Evolutionary conservation across 1,140 invertebrate genomes (phyloP).

Genomic region (Diachasma alloeum): DNA sequence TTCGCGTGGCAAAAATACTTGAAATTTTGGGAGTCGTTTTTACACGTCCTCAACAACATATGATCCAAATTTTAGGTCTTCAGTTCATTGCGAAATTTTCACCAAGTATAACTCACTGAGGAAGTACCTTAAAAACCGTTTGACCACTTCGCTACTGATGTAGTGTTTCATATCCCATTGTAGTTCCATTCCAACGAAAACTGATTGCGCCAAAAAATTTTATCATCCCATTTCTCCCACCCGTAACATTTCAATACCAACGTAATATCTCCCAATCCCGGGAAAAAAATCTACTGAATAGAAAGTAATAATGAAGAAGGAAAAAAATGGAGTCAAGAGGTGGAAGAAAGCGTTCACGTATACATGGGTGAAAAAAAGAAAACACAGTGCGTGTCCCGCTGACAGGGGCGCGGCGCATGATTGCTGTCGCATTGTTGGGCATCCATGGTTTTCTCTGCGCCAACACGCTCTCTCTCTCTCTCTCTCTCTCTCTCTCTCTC

Average conservation of each 20-base stretch:
- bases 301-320: conserved; percentile 17
- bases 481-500: neutral
- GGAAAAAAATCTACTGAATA: conserved; percentile 34
- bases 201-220: neutral
- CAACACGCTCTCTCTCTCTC: neutral
- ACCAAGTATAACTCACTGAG: too few species aligned
- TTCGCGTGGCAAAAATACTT: too few species aligned
- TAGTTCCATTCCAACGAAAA: too few species aligned
- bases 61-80: too few species aligned
- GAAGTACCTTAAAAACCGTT: too few species aligned
- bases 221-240: neutral
- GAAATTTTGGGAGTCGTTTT: too few species aligned
- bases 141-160: too few species aligned
- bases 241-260: neutral
- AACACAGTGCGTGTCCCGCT: conserved; percentile 46
- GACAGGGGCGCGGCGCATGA: conserved; percentile 62
- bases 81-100: too few species aligned
- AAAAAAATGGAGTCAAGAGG: conserved; percentile 31
- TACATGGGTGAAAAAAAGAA: conserved; percentile 37
- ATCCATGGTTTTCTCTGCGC: conserved; percentile 23
- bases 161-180: too few species aligned
- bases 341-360: conserved; percentile 29
- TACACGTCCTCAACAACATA: too few species aligned
- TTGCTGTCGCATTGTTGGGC: conserved; percentile 62
- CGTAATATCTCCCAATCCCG: neutral